phyloP scores from a whole-genome alignment of 2,113 vertebrate species.

The Burhinus oedicnemus region DNA sequence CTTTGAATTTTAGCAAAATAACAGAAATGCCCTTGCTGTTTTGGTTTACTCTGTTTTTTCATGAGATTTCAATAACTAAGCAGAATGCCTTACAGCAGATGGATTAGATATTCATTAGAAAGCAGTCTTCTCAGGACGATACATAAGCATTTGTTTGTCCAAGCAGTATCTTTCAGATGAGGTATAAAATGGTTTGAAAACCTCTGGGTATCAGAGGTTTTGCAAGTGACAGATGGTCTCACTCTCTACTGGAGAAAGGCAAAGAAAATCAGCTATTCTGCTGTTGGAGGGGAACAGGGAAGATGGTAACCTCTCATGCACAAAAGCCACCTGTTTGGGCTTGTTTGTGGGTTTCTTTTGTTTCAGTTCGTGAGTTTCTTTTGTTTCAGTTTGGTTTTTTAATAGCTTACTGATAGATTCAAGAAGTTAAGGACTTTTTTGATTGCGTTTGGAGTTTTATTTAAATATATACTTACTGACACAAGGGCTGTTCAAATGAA shows the following conservation, averaged over 20 bases:
- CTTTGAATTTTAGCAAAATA: not conserved
- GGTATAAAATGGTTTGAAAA: not conserved
- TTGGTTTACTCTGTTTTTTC: not conserved
- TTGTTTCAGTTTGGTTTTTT: not conserved
- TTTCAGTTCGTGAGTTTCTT: not conserved
- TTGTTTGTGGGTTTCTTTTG: not conserved
- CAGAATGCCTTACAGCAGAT: not conserved
- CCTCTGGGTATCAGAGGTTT: not conserved
- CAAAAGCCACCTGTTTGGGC: not conserved
- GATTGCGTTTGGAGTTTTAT: not conserved
- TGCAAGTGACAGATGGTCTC: not conserved
- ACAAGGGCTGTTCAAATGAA: not conserved
- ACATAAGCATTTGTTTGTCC: not conserved
- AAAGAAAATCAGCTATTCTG: not conserved
- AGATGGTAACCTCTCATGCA: not conserved
- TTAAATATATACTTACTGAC: not conserved
- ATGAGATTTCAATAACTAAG: not conserved
- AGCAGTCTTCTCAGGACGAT: not conserved
- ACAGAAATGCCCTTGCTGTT: not conserved
- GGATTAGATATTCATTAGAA: not conserved
- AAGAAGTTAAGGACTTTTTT: not conserved
- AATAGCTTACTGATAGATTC: not conserved
- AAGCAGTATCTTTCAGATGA: not conserved
- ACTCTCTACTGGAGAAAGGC: not conserved
- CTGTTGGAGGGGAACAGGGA: not conserved